Evolutionary conservation across 2,797 vertebrate genomes (phyloP).

Genomic region (Enteromius trimaculatus): DNA sequence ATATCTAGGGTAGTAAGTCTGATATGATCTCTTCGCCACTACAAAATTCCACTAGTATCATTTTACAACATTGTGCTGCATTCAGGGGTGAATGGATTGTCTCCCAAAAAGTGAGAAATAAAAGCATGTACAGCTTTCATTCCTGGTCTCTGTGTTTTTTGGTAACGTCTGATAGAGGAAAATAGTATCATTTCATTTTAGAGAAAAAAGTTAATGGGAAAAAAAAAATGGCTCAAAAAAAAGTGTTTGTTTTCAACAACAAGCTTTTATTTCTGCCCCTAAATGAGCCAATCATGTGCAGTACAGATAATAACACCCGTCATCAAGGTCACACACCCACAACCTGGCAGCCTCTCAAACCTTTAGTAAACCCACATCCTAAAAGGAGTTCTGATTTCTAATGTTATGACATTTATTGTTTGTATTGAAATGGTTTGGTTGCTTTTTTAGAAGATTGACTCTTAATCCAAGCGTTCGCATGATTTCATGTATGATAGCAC

Average conservation of each 20-base stretch:
- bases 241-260: background rate
- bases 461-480: background rate
- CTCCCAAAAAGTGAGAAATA: constrained; percentile 44
- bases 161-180: background rate
- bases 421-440: background rate
- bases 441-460: background rate
- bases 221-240: background rate
- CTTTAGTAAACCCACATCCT: constrained; percentile 29
- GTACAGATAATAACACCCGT: constrained; percentile 26
- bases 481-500: constrained; percentile 1
- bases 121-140: constrained; percentile 42
- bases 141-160: constrained; percentile 23
- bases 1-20: constrained; percentile 4
- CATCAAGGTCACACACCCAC: constrained; percentile 47
- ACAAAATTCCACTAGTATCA: constrained; percentile 16
- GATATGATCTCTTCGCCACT: constrained; percentile 18
- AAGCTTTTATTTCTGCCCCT: constrained; percentile 29
- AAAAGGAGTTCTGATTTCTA: background rate
- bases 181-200: background rate
- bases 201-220: background rate
- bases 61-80: constrained; percentile 37
- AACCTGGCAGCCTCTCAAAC: constrained; percentile 34
- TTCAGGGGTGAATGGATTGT: constrained; percentile 36
- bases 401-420: background rate
- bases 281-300: constrained; percentile 31